These are phyloP conservation scores for Drosophila pseudoobscura DNA, from an alignment of 1,140 invertebrate genomes.

Conservation along the genomic window DNA sequence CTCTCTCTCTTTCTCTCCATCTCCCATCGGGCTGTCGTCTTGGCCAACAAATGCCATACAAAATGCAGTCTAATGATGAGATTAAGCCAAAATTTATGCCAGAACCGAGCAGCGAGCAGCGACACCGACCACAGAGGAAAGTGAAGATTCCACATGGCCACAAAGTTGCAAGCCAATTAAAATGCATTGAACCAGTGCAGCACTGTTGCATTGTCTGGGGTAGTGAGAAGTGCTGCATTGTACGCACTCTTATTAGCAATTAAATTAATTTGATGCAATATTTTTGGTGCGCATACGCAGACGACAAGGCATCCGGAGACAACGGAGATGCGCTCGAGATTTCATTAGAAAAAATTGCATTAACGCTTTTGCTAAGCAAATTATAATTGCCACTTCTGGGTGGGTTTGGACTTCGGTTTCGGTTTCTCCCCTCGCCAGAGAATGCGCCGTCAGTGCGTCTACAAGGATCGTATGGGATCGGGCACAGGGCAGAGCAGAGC, in stretches of 20 bases:
- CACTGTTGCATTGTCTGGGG: conserved; percentile 41
- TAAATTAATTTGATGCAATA: conserved; percentile 76
- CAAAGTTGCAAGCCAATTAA: conserved; percentile 66
- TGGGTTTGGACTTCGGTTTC: conserved; percentile 33
- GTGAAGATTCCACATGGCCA: conserved; percentile 32
- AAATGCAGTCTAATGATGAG: conserved; percentile 74
- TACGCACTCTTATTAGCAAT: conserved; percentile 70
- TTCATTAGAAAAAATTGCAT: conserved; percentile 73
- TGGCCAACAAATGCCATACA: conserved; percentile 55
- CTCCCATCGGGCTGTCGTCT: conserved; percentile 41
- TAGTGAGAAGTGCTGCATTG: conserved; percentile 5
- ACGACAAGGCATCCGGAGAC: conserved; percentile 59
- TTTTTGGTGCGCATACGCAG: conserved; percentile 69
- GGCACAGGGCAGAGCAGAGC: neutral
- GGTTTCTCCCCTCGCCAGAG: conserved; percentile 10
- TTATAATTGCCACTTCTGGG: conserved; percentile 79
- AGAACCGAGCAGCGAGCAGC: neutral
- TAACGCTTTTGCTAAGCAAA: conserved; percentile 48
- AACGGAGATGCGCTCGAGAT: conserved; percentile 54
- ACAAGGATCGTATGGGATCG: conserved; percentile 54
- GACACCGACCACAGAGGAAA: conserved; percentile 4
- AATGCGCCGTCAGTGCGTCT: conserved; percentile 63
- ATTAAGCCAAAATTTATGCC: conserved; percentile 73
- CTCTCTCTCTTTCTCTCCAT: conserved; percentile 8
- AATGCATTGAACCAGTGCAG: conserved; percentile 72